Percentiles rank a stretch among this genome's conserved stretches.
phyloP scores from a whole-genome alignment of 2,113 vertebrate species.

The Phocoena phocoena region DNA sequence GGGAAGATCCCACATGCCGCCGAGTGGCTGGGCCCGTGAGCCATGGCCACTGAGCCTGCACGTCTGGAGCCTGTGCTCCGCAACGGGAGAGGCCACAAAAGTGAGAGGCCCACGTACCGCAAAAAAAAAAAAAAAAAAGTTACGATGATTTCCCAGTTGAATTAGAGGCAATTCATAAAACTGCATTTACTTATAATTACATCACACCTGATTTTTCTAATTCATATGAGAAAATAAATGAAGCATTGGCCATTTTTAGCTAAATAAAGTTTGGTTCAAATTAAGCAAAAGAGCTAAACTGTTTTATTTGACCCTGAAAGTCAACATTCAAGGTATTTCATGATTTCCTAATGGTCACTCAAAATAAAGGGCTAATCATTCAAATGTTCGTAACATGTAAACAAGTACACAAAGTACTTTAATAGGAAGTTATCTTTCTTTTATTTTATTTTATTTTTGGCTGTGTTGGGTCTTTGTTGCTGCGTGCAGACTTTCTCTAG shows the following conservation, averaged over 20 bases:
- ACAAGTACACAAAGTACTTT: background rate
- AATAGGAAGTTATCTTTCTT: background rate
- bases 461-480: no score
- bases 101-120: no score
- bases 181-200: background rate
- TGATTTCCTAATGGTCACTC: background rate
- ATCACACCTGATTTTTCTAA: background rate
- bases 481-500: no score
- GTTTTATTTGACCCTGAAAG: background rate
- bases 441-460: no score
- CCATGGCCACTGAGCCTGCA: no score
- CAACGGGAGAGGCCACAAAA: no score
- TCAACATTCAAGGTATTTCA: background rate
- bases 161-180: slow-evolving; percentile 17
- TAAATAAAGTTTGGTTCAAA: background rate
- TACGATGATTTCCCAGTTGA: background rate
- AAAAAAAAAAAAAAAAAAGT: background rate
- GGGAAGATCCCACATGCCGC: no score
- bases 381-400: background rate
- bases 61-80: no score
- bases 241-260: background rate
- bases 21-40: no score
- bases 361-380: background rate
- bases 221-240: background rate
- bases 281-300: background rate